These are phyloP conservation scores for Cettia cetti DNA, from an alignment of 2,113 vertebrate species.

Conservation along the genomic window DNA sequence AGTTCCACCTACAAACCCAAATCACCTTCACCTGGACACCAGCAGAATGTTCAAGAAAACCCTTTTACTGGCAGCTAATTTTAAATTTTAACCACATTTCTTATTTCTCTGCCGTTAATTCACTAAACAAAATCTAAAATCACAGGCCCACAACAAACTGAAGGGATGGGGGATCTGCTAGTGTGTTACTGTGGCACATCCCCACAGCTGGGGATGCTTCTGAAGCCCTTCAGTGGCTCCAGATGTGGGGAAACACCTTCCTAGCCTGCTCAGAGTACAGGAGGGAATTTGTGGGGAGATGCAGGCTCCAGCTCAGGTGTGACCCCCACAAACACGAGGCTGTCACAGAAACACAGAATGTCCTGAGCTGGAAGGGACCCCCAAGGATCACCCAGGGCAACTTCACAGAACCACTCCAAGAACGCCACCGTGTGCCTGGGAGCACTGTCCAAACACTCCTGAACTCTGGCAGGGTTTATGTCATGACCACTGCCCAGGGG, in stretches of 20 bases:
- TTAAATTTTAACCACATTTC: not conserved
- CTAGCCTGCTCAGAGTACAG: not conserved
- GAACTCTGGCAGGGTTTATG: not conserved
- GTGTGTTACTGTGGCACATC: accelerated
- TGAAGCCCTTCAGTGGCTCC: not conserved
- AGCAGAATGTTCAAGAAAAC: not conserved
- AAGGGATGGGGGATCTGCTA: not conserved
- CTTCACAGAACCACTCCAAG: not conserved
- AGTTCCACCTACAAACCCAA: not conserved
- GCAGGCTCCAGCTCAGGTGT: not conserved
- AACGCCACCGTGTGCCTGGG: not conserved
- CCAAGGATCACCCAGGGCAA: accelerated
- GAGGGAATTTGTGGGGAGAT: not conserved
- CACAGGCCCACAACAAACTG: not conserved
- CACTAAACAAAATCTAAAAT: not conserved
- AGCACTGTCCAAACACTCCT: accelerated
- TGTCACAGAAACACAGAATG: not conserved
- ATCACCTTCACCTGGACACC: not conserved
- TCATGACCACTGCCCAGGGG: not conserved
- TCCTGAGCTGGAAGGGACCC: not conserved
- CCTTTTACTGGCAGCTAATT: not conserved
- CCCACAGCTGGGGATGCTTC: not conserved
- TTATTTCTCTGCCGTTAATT: not conserved
- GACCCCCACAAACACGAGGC: not conserved
- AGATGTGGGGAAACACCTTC: not conserved